Evolutionary conservation across 1,140 invertebrate species (phyloP).

Genomic region (Pantala flavescens): DNA sequence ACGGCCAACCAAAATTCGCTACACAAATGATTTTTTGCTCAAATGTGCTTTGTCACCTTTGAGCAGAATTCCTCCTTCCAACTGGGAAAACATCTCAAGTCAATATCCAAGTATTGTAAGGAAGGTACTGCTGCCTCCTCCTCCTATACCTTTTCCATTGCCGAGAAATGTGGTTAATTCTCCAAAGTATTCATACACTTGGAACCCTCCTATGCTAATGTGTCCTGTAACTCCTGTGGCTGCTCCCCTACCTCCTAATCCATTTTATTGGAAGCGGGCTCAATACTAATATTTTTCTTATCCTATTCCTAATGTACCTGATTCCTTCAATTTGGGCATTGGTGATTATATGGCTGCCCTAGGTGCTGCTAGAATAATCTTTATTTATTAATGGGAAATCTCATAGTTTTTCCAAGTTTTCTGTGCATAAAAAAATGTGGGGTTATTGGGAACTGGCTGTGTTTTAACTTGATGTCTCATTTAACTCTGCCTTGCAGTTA

Average conservation of each 20-base stretch:
- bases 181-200: background rate
- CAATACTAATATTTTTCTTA: background rate
- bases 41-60: background rate
- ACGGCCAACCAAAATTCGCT: background rate
- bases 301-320: background rate
- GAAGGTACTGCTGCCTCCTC: background rate
- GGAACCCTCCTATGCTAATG: background rate
- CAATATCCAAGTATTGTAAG: background rate
- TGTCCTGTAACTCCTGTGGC: background rate
- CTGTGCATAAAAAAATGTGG: too few species aligned
- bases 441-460: too few species aligned
- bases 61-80: background rate
- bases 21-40: conserved; percentile 1
- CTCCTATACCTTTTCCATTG: background rate
- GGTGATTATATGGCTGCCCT: background rate
- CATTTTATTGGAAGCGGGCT: conserved; percentile 2
- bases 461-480: too few species aligned
- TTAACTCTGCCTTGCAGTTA: background rate
- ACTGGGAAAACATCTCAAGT: conserved; percentile 1
- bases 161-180: background rate
- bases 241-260: background rate
- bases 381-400: too few species aligned
- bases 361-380: background rate
- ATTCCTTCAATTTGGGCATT: background rate
- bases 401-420: too few species aligned